Evolutionary conservation across 2,888 invertebrate genomes (phyloP).

Genomic region (Platypus cylindrus): DNA sequence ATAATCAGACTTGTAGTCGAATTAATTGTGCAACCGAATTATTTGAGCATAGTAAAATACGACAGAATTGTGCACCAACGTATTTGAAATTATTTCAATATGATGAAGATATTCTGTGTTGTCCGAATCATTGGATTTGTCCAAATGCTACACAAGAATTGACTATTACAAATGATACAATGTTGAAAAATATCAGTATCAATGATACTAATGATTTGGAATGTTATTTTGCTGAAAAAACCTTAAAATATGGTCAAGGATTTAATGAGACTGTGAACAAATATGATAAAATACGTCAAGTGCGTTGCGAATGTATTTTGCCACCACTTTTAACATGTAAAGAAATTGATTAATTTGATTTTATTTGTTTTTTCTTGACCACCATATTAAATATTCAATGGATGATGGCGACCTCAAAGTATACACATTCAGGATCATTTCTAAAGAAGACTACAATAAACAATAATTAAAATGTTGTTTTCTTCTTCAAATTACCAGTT

Average conservation of each 20-base stretch:
- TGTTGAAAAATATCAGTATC: not conserved
- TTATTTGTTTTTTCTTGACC: not conserved
- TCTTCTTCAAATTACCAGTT: too few relatives aligned
- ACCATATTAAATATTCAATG: not conserved
- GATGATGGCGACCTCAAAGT: too few relatives aligned
- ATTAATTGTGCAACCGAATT: slow-evolving; percentile 9
- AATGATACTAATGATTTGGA: slow-evolving; percentile 1
- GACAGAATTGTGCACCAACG: slow-evolving; percentile 12
- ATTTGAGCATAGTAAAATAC: slow-evolving; percentile 5
- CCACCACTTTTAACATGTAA: slow-evolving; percentile 12
- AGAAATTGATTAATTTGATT: slow-evolving; percentile 1
- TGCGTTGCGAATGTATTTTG: slow-evolving; percentile 9
- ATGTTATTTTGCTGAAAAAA: slow-evolving; percentile 9
- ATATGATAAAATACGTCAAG: slow-evolving; percentile 6
- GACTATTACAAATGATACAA: too few relatives aligned
- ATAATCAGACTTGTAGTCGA: slow-evolving; percentile 13
- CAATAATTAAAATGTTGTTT: too few relatives aligned
- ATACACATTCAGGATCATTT: too few relatives aligned
- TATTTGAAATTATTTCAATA: slow-evolving; percentile 9
- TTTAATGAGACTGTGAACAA: slow-evolving; percentile 6
- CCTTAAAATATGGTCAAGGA: slow-evolving; percentile 11
- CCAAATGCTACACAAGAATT: too few relatives aligned
- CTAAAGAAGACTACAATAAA: too few relatives aligned
- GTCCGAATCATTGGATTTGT: slow-evolving; percentile 12
- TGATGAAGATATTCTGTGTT: slow-evolving; percentile 7